Evolutionary conservation across 2,797 vertebrate species (phyloP), one percentile per base, ranked within the genome.

Genomic region (Periparus ater): DNA sequence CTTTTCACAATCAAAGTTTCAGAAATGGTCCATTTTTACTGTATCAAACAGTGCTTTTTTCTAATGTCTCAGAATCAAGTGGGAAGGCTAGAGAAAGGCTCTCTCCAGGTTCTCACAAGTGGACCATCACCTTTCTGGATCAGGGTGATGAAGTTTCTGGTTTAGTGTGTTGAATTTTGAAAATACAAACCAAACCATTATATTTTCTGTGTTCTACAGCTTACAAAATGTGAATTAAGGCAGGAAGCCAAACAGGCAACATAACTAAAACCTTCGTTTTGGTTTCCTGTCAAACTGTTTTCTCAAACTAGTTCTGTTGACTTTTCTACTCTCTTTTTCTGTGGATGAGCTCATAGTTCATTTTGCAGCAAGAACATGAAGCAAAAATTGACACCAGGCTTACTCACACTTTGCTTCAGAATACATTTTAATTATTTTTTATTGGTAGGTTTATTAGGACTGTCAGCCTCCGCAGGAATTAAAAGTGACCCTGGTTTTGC

Each of bases 281-380:
- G 76, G 70, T 94, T 94, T 96, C 85, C 91, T 96, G 92, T 88
- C 76, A 63, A 91, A 81, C 82, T 29, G 36, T 82, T 87, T 86
- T 92, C 76, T 90, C 66, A 88, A 92, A 86, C 73, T 62, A 40
- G 26, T 84, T 84, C 62, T 93, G 66, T 94, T 94, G 89, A 76
- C 66, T 96, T 93, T 67, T 76, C 67, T 71, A 53, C 70, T 67
- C 44, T 68, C 57, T 77, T 89, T 88, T 80, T 34, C 34, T 68
- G 4, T 6, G 3, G 26, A 51, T 84, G 85, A 92, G 62, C 62
- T 96, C 82, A 87, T 45, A 77, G 27, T 47, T 85, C 42, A 51
- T 88, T 93, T 86, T 73, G 60, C 53, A 93, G 79, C n/a, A 55
- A 92, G 48, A 92, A 84, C 58, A 79, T 1, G 1, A 84, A 85